Base-by-base conservation (phyloP, 2,797 vertebrate genomes). In the Onychomys leucogaster region DNA sequence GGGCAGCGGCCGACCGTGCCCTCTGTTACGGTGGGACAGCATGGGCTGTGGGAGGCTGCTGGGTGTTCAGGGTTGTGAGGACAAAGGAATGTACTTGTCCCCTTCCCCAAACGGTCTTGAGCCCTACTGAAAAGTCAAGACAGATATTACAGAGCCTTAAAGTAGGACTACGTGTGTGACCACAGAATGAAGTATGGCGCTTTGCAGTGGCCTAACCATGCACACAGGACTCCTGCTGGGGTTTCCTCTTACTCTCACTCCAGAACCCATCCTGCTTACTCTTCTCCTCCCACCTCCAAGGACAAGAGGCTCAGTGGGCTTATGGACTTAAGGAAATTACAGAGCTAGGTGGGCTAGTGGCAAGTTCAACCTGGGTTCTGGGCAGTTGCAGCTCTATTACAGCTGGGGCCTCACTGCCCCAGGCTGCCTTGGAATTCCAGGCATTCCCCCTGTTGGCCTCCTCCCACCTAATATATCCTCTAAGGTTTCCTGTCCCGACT, bases 401-500 rank as follows among this genome's bases (percentile, higher is more conserved):
- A 65, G 77, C 65, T 29, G 32, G 84, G 59, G 49, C 19, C 41
- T 59, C 57, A 27, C 12, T 17, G 43, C 29, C 61, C 76, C 89
- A 32, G 88, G 23, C 55, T 32, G 37, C 80, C 73, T 17, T 3
- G 2, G 34, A 80, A 97, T 96, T 97, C 96, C 88, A 73, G 82
- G 85, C 94, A 96, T 96, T 46, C 97, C 94, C 95, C 61, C 43
- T 7, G 8, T 37, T 52, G 6, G 37, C 10, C 37, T 25, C 34
- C 17, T 77, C 83, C 63, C 59, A 34, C 80, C 65, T 57, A 67
- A 41, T 75, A 29, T 71, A 43, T 29, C 67, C 90, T 71, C 80
- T 21, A 27, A n/a, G 5, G 41, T 41, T 81, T 61, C 81, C 88
- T 61, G 77, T 23, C n/a, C 27, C 2, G 25, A 78, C 61, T 9